Evolutionary conservation across 2,797 vertebrate genomes (phyloP).

Genomic region (Takifugu rubripes): DNA sequence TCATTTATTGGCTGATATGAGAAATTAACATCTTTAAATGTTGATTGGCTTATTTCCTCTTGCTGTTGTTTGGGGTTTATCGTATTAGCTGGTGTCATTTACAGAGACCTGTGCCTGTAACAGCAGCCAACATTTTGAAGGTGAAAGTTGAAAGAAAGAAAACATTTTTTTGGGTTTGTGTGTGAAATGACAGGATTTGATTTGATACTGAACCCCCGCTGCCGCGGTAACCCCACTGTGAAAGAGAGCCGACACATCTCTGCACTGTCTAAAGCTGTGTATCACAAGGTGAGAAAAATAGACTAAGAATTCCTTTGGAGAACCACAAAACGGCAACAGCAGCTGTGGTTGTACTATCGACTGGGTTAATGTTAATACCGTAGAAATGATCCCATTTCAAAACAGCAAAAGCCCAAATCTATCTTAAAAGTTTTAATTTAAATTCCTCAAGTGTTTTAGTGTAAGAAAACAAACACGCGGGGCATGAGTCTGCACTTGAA

Average conservation of each 20-base stretch:
- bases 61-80: too few species aligned
- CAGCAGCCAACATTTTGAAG: too few species aligned
- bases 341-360: conserved; percentile 19
- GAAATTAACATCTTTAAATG: too few species aligned
- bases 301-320: conserved; percentile 17
- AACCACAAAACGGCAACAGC: conserved; percentile 17
- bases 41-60: too few species aligned
- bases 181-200: conserved; percentile 26
- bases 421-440: conserved; percentile 10
- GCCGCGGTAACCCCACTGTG: conserved; percentile 49
- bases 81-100: too few species aligned
- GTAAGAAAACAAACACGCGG: too few species aligned
- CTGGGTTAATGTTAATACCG: conserved; percentile 11
- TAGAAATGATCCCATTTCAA: not conserved
- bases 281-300: conserved; percentile 16
- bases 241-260: conserved; percentile 62
- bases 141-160: not conserved
- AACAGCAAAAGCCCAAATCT: not conserved
- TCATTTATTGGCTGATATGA: too few species aligned
- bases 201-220: conserved; percentile 40
- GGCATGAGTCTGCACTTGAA: not conserved
- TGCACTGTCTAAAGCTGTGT: conserved; percentile 45
- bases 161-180: not conserved
- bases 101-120: too few species aligned
- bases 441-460: not conserved